These are phyloP conservation scores for Tubulanus polymorphus DNA, from an alignment of 2,888 invertebrate genomes.

Conservation along the genomic window DNA sequence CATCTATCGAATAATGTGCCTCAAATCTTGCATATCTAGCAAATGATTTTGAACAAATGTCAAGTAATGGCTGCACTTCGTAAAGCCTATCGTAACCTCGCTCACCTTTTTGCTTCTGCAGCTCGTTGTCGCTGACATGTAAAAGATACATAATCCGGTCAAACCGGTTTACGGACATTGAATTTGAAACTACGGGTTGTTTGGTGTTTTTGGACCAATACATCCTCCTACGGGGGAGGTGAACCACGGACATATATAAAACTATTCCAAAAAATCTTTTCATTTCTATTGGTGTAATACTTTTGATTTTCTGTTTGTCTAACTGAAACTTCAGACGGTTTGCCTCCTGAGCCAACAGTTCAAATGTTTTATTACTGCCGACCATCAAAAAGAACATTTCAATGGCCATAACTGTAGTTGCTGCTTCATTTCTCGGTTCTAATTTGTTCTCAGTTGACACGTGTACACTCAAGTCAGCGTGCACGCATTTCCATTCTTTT, in stretches of 20 bases:
- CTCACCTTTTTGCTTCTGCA: constrained; percentile 5
- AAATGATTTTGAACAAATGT: constrained; percentile 1
- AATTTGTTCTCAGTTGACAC: neutral
- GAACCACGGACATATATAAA: constrained; percentile 1
- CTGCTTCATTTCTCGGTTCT: neutral
- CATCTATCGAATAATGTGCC: constrained; percentile 8
- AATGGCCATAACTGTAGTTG: neutral
- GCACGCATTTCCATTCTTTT: too few relatives aligned
- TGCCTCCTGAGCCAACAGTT: neutral
- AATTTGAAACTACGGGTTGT: neutral
- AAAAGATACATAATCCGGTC: constrained; percentile 12
- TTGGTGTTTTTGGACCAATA: neutral
- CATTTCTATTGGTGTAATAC: neutral
- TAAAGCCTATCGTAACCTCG: constrained; percentile 9
- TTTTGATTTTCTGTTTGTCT: neutral
- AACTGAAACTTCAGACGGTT: neutral
- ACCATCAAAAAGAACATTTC: neutral
- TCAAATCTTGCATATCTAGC: constrained; percentile 9
- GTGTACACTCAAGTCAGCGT: too few relatives aligned
- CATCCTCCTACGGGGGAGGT: neutral
- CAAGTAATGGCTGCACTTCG: constrained; percentile 9
- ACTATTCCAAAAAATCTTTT: neutral
- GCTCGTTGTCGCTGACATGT: constrained; percentile 12
- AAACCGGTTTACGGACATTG: constrained; percentile 12
- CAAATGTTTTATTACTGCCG: neutral